Evolutionary conservation across 2,888 invertebrate species (phyloP).

Genomic region (Drosophila fulvimacula): DNA sequence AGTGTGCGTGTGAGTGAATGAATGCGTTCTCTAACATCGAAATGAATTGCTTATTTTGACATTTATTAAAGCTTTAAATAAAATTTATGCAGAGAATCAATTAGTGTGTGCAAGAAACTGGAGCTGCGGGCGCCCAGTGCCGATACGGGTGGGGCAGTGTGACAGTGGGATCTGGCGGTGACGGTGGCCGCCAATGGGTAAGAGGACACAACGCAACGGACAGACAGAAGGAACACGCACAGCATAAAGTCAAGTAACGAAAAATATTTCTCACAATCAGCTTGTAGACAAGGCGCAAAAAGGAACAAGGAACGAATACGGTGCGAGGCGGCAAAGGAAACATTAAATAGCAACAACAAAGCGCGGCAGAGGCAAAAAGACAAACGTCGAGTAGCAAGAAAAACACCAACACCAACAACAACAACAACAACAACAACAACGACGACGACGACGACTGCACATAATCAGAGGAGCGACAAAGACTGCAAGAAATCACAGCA

Average conservation of each 20-base stretch:
- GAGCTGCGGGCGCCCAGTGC: slow-evolving; percentile 26
- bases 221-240: slow-evolving; percentile 35
- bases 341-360: slow-evolving; percentile 56
- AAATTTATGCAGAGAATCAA: slow-evolving; percentile 81
- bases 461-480: slow-evolving; percentile 62
- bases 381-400: slow-evolving; percentile 51
- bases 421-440: slow-evolving; percentile 27
- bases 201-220: slow-evolving; percentile 3
- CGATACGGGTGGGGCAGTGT: slow-evolving; percentile 18
- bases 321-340: slow-evolving; percentile 41
- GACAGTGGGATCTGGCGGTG: slow-evolving; percentile 24
- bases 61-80: slow-evolving; percentile 81
- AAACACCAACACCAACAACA: slow-evolving; percentile 32
- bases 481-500: slow-evolving; percentile 73
- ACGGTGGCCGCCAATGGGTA: slow-evolving; percentile 12
- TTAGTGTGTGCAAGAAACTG: slow-evolving; percentile 55
- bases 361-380: slow-evolving; percentile 67
- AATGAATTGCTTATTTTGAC: slow-evolving; percentile 82
- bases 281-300: slow-evolving; percentile 52
- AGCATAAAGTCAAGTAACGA: slow-evolving; percentile 65
- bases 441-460: slow-evolving; percentile 37
- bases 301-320: slow-evolving; percentile 40
- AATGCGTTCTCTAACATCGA: slow-evolving; percentile 76
- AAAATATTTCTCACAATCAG: slow-evolving; percentile 76
- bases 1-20: slow-evolving; percentile 47